Conservation (phyloP, 2,888 invertebrate species). For the Allygus modestus region DNA sequence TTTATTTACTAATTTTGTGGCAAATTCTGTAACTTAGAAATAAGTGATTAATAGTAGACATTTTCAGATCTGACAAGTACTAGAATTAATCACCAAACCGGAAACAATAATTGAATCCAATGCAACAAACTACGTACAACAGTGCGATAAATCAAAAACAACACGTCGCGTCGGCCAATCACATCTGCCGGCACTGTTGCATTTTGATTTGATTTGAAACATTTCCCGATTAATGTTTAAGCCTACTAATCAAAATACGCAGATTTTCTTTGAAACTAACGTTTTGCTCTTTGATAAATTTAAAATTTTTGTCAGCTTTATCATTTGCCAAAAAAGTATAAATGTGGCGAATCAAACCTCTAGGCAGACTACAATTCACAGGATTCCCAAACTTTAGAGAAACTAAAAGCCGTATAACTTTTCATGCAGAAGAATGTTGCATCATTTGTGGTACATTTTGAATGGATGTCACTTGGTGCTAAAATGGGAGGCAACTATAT, state of each 20-base stretch:
- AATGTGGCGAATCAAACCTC: too few species aligned
- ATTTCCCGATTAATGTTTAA: slow-evolving; percentile 1
- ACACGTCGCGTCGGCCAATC: background rate
- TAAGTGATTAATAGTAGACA: slow-evolving; percentile 10
- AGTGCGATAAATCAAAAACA: slow-evolving; percentile 35
- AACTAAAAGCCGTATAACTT: too few species aligned
- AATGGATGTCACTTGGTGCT: too few species aligned
- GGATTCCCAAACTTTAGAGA: too few species aligned
- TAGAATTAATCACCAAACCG: slow-evolving; percentile 19
- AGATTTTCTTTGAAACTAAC: background rate
- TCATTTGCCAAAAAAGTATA: too few species aligned
- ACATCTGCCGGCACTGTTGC: slow-evolving; percentile 1
- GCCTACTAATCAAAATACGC: slow-evolving; percentile 1
- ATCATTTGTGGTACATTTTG: too few species aligned
- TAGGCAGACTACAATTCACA: too few species aligned
- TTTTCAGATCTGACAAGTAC: slow-evolving; percentile 2
- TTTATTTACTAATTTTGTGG: background rate
- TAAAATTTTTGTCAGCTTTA: too few species aligned
- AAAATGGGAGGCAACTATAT: too few species aligned
- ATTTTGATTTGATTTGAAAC: background rate
- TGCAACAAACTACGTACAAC: slow-evolving; percentile 41
- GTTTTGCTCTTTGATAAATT: background rate
- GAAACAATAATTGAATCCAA: slow-evolving; percentile 34
- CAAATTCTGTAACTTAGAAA: background rate
- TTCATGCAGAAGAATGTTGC: too few species aligned